Percentiles rank a stretch among this genome's conserved stretches.
phyloP scores from a whole-genome alignment of 2,888 invertebrate genomes.

The Camptogramma bilineatum region DNA sequence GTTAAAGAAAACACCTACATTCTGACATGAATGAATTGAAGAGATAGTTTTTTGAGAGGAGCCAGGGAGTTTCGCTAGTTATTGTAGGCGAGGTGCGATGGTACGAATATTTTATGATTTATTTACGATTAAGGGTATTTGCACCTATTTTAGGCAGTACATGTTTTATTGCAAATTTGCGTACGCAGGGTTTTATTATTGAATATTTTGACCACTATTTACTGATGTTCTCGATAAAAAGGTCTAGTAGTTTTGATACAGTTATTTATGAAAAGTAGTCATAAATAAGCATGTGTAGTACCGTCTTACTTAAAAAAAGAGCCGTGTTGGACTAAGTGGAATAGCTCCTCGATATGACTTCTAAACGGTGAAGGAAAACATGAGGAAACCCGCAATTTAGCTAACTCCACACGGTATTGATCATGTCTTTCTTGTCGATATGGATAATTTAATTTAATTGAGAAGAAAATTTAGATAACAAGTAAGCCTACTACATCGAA shows the following conservation, averaged over 20 bases:
- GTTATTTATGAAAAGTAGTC: neutral
- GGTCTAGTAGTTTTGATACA: neutral
- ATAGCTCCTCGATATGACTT: no score
- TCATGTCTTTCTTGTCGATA: no score
- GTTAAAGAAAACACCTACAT: neutral
- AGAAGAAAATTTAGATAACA: no score
- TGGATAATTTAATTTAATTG: no score
- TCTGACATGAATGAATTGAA: neutral
- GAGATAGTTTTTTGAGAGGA: neutral
- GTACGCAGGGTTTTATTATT: conserved; percentile 17
- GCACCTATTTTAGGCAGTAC: conserved; percentile 27
- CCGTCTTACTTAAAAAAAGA: no score
- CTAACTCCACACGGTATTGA: no score
- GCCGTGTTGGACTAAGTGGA: no score
- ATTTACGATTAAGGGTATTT: conserved; percentile 28
- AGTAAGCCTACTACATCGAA: no score
- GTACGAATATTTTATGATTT: conserved; percentile 37
- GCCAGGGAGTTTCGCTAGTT: conserved; percentile 2
- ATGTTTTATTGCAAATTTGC: conserved; percentile 25
- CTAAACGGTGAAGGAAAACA: no score
- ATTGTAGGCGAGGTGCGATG: conserved; percentile 32
- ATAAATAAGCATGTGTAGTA: no score
- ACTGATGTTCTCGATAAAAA: conserved; percentile 1
- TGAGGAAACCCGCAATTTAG: no score
- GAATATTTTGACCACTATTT: conserved; percentile 22